Evolutionary conservation across 2,888 invertebrate species (phyloP), one percentile per base, ranked within the genome.

Genomic region (Caenorhabditis plicata): DNA sequence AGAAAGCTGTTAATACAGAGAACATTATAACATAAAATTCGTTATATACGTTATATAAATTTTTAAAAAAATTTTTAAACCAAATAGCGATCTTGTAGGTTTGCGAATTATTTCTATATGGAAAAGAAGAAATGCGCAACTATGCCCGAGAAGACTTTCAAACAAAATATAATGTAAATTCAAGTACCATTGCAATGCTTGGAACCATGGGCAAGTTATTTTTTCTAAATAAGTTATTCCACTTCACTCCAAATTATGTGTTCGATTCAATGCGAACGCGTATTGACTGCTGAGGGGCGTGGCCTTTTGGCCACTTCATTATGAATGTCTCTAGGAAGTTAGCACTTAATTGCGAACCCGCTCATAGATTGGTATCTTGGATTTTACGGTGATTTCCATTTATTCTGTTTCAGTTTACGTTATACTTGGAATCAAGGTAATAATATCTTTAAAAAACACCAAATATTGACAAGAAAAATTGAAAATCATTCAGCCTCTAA

Each of bases 311-410:
- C 20, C 9, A 4, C n/a, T 22, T 5, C n/a, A n/a, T n/a, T n/a
- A n/a, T n/a, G n/a, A n/a, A 27, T 44, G 19, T 4, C 44, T 39
- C 26, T 20, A 49, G 48, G 56, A 56, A n/a, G 56, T 33, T 5
- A 44, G 43, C n/a, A 15, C 36, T 7, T 19, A 20, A 13, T 35
- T 49, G 5, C 19, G 23, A 23, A n/a, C 25, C 7, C 27, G 56
- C 9, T 42, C 46, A 15, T 56, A 50, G 56, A 26, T 22, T 11
- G 56, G 56, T 9, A 58, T 58, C 3, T 19, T 44, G 11, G 48
- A 52, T 22, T 27, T 56, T 8, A 50, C 56, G 11, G 49, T 45
- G 3, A 50, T 56, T 23, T 56, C 56, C 4, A 46, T 32, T 0
- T 50, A 50, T 23, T 45, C 56, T 0, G 43, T 50, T 11, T 42